Evolutionary conservation across 53 echinoderm and acorn worm species (phyloP).

Genomic region (Holothuria scabra): DNA sequence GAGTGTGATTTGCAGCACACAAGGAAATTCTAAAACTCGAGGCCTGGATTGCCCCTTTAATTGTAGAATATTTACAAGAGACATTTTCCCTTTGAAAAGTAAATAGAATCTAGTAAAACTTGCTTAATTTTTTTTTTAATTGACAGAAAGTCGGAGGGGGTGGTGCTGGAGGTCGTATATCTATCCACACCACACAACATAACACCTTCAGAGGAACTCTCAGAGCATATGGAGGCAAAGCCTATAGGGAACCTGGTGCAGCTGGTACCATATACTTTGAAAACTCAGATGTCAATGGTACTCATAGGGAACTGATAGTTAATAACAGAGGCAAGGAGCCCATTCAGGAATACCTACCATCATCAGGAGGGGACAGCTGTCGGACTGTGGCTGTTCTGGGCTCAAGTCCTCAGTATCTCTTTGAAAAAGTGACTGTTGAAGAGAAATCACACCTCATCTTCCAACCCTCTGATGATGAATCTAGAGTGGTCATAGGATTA

Average conservation of each 20-base stretch:
- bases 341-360: constrained; percentile 44
- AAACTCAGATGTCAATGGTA: constrained; percentile 54
- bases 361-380: constrained; percentile 45
- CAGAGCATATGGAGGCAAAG: constrained; percentile 77
- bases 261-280: constrained; percentile 83
- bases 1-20: no score
- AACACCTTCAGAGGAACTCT: constrained; percentile 74
- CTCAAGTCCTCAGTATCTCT: neutral
- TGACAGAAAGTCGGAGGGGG: constrained; percentile 85
- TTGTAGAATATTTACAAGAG: no score
- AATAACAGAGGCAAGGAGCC: constrained; percentile 71
- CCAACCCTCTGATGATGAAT: constrained; percentile 44
- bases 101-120: neutral
- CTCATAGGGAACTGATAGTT: constrained; percentile 61
- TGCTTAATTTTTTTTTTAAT: neutral
- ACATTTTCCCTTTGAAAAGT: no score
- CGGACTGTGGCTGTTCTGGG: constrained; percentile 50
- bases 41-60: no score
- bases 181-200: constrained; percentile 60
- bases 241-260: constrained; percentile 72
- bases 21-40: no score
- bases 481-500: constrained; percentile 36
- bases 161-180: constrained; percentile 85
- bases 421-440: constrained; percentile 22
- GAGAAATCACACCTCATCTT: constrained; percentile 67